Base-by-base conservation (phyloP, 2,113 vertebrate genomes). In the Anarrhichthys ocellatus region DNA sequence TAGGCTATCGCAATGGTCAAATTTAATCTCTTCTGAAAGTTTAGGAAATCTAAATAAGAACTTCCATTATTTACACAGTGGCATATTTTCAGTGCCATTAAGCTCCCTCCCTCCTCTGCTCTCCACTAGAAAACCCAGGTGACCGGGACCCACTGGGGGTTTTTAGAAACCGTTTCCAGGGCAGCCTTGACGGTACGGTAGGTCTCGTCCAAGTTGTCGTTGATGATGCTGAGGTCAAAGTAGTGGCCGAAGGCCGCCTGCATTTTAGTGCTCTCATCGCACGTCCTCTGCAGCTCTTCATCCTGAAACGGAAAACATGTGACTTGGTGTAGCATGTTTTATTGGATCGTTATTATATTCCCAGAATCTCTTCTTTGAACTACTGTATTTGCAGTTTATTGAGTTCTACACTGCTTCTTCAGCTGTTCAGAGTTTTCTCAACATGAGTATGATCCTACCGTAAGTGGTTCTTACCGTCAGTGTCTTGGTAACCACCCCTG, bases 91-190 rank as follows among this genome's bases (percentile, higher is more conserved):
- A n/a, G 50, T 11, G 24, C 17, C 29, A 24, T 17, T 27, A 46
- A 5, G 13, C 46, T n/a, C 27, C 68, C 6, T 27, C 18, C 20
- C 46, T 34, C 6, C 17, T 38, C 50, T 27, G 14, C 32, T 52
- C 48, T 50, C 42, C 29, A 6, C 34, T 96, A 99, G 83, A 99
- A 99, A 34, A 99, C 97, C 98, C 98, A 99, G 88, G 96, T 96
- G 87, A 99, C 97, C 0, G 98, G 97, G 64, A 99, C 97, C 97
- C 98, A 99, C 94, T 99, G 97, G 2, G 96, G 96, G 87, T 97
- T 96, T 3, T 92, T 90, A 1, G 96, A 96, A 64, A 99, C 96
- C 29, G 89, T 96, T 67, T 97, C 96, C 94, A 99, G 90, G 22
- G 97, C 96, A 0, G 95, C 93, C 68, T 96, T 96, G 73, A 98